phyloP scores from a whole-genome alignment of 2,113 vertebrate species.

The Cairina moschata region DNA sequence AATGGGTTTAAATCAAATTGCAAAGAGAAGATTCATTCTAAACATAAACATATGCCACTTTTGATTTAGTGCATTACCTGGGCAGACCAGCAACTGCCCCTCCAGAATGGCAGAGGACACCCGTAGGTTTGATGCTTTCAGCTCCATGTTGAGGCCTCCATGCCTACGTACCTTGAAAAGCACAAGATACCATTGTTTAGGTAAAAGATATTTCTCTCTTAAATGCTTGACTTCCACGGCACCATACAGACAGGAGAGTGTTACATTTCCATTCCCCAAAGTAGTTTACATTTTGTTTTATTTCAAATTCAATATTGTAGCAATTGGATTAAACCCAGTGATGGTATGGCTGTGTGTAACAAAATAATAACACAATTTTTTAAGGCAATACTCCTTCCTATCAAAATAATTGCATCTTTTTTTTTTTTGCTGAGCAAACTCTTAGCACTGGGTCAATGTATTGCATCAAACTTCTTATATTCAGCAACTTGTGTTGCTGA shows the following conservation, averaged over 20 bases:
- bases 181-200: neutral
- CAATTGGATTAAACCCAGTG: neutral
- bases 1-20: neutral
- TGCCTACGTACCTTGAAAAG: neutral
- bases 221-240: neutral
- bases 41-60: neutral
- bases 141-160: neutral
- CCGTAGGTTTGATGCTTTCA: neutral
- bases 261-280: neutral
- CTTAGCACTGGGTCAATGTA: neutral
- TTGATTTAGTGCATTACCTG: neutral
- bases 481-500: neutral
- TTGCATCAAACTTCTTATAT: neutral
- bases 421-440: neutral
- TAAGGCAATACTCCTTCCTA: neutral
- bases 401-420: conserved; percentile 14
- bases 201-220: neutral
- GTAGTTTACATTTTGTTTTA: neutral
- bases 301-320: neutral
- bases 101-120: neutral
- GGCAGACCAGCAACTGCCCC: neutral
- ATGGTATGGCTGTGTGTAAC: neutral
- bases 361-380: conserved; percentile 1
- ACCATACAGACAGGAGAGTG: neutral
- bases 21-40: neutral